These are phyloP conservation scores for Aeoliscus strigatus DNA, from an alignment of 2,797 vertebrate species.

Conservation along the genomic window DNA sequence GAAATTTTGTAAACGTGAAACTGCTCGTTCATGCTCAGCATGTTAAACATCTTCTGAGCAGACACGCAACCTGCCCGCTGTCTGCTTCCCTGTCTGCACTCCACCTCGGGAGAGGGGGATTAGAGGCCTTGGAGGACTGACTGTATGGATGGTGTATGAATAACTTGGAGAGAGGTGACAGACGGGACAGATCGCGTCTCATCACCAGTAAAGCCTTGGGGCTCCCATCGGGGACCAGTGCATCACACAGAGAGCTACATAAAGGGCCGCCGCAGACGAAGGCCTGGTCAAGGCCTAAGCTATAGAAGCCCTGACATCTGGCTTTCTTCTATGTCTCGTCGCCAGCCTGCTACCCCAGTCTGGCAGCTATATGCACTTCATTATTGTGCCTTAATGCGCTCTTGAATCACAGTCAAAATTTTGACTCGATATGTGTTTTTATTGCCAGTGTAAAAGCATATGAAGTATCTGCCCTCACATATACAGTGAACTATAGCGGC, in stretches of 20 bases:
- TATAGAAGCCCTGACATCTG: conserved; percentile 81
- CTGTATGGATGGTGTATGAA: conserved; percentile 76
- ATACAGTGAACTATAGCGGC: conserved; percentile 34
- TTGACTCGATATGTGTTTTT: conserved; percentile 59
- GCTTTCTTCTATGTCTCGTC: conserved; percentile 72
- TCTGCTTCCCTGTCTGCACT: conserved; percentile 66
- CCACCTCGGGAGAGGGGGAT: conserved; percentile 75
- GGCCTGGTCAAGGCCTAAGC: conserved; percentile 79
- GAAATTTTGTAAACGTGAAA: conserved; percentile 63
- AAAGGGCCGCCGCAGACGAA: conserved; percentile 74
- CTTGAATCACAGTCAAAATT: conserved; percentile 75
- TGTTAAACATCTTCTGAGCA: conserved; percentile 68
- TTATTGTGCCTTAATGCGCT: conserved; percentile 76
- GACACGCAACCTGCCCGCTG: conserved; percentile 65
- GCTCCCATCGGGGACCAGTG: conserved; percentile 73
- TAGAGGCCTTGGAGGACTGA: conserved; percentile 76
- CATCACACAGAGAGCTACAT: conserved; percentile 71
- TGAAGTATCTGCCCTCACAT: conserved; percentile 42
- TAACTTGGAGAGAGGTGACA: conserved; percentile 78
- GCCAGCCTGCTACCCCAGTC: conserved; percentile 76
- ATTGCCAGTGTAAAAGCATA: conserved; percentile 64
- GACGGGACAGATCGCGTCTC: conserved; percentile 81
- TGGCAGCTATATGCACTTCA: conserved; percentile 76
- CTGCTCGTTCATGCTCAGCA: conserved; percentile 65
- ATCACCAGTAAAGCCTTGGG: conserved; percentile 78